These are phyloP conservation scores for Thalassarche chlororhynchos DNA, from an alignment of 2,113 vertebrate species.

Conservation along the genomic window DNA sequence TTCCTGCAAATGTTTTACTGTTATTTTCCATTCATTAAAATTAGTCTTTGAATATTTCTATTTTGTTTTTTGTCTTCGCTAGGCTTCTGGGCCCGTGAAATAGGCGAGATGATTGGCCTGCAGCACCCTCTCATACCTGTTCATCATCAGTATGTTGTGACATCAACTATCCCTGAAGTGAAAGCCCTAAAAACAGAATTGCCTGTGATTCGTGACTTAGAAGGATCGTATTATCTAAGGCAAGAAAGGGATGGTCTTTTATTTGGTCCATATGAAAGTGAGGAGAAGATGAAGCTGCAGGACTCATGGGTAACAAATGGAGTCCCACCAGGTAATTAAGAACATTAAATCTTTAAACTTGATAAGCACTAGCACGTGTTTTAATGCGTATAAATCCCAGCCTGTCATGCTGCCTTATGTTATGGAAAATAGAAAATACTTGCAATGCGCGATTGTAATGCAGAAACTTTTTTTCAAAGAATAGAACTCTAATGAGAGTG, in stretches of 20 bases:
- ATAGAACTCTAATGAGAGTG: not conserved
- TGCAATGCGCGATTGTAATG: not conserved
- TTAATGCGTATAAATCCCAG: not conserved
- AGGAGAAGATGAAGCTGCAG: conserved; percentile 94
- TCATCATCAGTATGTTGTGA: conserved; percentile 97
- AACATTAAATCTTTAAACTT: not conserved
- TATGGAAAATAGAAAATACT: not conserved
- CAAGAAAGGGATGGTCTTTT: conserved; percentile 95
- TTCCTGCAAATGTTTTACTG: not conserved
- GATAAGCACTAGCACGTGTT: not conserved
- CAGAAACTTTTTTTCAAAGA: not conserved
- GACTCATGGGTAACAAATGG: conserved; percentile 91
- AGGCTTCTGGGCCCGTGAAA: conserved; percentile 97
- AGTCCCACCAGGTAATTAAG: conserved; percentile 88
- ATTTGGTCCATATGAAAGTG: conserved; percentile 92
- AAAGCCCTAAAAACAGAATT: conserved; percentile 90
- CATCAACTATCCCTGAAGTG: conserved; percentile 91
- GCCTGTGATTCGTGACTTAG: conserved; percentile 92
- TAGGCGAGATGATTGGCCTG: conserved; percentile 90
- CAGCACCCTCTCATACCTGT: conserved; percentile 93
- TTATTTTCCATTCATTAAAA: not conserved
- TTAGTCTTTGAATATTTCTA: not conserved
- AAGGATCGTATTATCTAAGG: conserved; percentile 92
- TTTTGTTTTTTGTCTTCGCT: not conserved
- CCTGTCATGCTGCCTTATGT: not conserved